A percentile compares a stretch with the other conserved stretches of the same genome.
Evolutionary conservation across 2,797 vertebrate genomes (phyloP).

Genomic region (Tinamus major): DNA sequence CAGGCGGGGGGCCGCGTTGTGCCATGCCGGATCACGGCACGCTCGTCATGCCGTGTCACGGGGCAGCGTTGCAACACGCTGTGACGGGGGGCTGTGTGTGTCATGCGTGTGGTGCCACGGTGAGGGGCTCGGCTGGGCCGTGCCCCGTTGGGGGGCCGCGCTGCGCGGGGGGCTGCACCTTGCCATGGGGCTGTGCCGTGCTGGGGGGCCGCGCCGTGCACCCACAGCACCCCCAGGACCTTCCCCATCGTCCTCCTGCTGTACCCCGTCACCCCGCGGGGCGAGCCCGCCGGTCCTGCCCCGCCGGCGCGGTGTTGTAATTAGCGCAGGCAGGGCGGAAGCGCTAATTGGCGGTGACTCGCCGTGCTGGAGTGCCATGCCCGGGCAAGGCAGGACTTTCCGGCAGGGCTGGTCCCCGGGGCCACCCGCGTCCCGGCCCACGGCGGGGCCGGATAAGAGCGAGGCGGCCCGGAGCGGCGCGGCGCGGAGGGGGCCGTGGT

Average conservation of each 20-base stretch:
- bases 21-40: too few species aligned
- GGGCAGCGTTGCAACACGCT: background rate
- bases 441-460: background rate
- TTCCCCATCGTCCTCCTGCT: background rate
- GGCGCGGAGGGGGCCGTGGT: accelerated
- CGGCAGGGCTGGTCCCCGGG: constrained; percentile 26
- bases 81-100: too few species aligned
- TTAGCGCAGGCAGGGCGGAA: background rate
- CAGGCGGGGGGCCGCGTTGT: too few species aligned
- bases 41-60: too few species aligned
- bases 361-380: background rate
- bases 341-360: constrained; percentile 52
- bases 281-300: constrained; percentile 38
- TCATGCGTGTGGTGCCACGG: background rate
- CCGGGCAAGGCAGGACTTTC: constrained; percentile 27
- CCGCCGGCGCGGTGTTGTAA: background rate
- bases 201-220: accelerated
- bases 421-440: accelerated
- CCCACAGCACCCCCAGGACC: background rate
- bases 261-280: background rate
- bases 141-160: background rate
- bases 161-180: background rate
- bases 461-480: background rate
- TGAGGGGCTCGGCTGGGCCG: background rate
- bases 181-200: background rate